Percentiles rank a stretch among this genome's conserved stretches.
These are phyloP conservation scores for Gobius niger DNA, from an alignment of 2,113 vertebrate species.

Conservation along the genomic window DNA sequence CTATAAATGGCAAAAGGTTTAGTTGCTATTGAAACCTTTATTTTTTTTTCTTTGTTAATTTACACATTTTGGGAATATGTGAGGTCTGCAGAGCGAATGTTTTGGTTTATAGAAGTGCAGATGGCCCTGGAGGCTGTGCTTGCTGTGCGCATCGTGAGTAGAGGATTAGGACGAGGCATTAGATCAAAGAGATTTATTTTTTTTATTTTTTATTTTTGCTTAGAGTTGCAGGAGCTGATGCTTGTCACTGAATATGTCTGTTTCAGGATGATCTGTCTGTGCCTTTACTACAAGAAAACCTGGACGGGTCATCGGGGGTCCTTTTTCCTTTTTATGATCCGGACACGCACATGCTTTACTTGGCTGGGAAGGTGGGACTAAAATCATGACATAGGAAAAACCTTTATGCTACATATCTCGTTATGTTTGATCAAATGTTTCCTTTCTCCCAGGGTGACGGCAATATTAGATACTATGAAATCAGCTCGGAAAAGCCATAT, in stretches of 20 bases:
- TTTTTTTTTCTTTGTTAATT: too few species aligned
- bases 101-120: not conserved
- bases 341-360: constrained; percentile 88
- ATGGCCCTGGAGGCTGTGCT: not conserved
- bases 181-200: constrained; percentile 57
- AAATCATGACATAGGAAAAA: not conserved
- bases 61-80: not conserved
- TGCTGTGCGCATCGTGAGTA: constrained; percentile 7
- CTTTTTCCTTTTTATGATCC: constrained; percentile 89
- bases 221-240: constrained; percentile 6
- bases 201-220: constrained; percentile 27
- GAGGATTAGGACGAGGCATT: constrained; percentile 47
- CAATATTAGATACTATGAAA: constrained; percentile 92
- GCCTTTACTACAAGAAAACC: constrained; percentile 86
- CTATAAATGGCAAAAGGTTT: too few species aligned
- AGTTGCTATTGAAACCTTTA: too few species aligned
- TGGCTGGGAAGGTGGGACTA: constrained; percentile 87
- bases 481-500: constrained; percentile 85
- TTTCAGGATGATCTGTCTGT: constrained; percentile 85
- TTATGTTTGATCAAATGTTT: not conserved
- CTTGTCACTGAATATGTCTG: constrained; percentile 12
- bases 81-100: not conserved
- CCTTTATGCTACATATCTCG: not conserved
- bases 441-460: constrained; percentile 83
- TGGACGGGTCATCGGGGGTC: constrained; percentile 87